Conservation (phyloP, 2,113 vertebrate genomes). For the Callopanchax toddi region DNA sequence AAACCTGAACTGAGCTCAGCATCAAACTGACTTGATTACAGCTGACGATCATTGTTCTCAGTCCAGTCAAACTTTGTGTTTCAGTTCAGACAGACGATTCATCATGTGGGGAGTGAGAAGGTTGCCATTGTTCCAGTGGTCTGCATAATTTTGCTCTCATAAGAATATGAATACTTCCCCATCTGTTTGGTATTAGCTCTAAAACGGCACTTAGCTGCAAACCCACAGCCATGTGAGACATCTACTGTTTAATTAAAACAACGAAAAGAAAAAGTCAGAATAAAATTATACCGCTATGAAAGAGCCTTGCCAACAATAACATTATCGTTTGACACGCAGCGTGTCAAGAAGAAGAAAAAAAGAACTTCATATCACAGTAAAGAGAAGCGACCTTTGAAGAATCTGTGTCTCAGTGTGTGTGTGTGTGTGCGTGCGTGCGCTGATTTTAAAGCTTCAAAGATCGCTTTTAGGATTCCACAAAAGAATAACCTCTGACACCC, state of each 20-base stretch:
- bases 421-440: background rate
- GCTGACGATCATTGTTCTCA: conserved; percentile 21
- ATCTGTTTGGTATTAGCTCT: conserved; percentile 78
- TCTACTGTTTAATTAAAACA: conserved; percentile 74
- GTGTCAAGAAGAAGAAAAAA: conserved; percentile 55
- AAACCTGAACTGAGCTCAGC: conserved; percentile 9
- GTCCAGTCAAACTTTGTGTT: conserved; percentile 23
- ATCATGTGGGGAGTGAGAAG: conserved; percentile 47
- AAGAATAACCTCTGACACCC: conserved; percentile 80
- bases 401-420: background rate
- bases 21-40: conserved; percentile 21
- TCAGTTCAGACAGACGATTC: conserved; percentile 42
- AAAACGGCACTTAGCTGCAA: conserved; percentile 70
- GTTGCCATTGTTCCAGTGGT: conserved; percentile 53
- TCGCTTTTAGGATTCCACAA: conserved; percentile 77
- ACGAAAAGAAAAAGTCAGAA: conserved; percentile 62
- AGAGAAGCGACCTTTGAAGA: conserved; percentile 77
- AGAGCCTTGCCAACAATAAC: conserved; percentile 78
- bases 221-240: conserved; percentile 72
- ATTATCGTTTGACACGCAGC: conserved; percentile 79
- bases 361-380: conserved; percentile 70
- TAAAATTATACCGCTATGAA: conserved; percentile 74
- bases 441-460: conserved; percentile 80
- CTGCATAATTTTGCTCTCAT: conserved; percentile 58
- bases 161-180: conserved; percentile 70